A percentile compares a stretch with the other conserved stretches of the same genome.
These are phyloP conservation scores for Megalurothrips usitatus DNA, from an alignment of 2,888 invertebrate genomes.

Conservation along the genomic window DNA sequence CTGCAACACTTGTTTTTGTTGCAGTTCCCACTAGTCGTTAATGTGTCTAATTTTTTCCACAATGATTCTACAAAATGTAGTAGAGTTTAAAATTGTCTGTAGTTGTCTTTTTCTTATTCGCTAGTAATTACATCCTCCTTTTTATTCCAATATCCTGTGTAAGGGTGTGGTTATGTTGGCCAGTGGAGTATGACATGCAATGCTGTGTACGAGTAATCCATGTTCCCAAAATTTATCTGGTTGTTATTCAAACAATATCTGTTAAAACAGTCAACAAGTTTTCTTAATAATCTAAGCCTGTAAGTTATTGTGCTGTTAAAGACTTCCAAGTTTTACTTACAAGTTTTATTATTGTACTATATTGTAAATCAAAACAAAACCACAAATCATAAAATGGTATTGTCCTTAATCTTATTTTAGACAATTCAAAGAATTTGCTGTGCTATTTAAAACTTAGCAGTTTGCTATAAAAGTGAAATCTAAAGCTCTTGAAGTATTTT, in stretches of 20 bases:
- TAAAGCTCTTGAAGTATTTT: background rate
- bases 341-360: slow-evolving; percentile 19
- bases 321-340: slow-evolving; percentile 18
- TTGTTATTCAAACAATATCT: background rate
- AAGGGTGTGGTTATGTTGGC: background rate
- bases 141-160: background rate
- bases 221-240: slow-evolving; percentile 11
- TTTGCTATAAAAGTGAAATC: background rate
- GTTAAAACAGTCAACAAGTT: slow-evolving; percentile 2
- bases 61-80: slow-evolving; percentile 15
- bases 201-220: background rate
- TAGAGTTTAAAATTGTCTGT: slow-evolving; percentile 11
- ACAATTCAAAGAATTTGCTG: background rate
- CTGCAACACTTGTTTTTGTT: background rate
- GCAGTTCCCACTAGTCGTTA: slow-evolving; percentile 14
- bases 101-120: slow-evolving; percentile 21
- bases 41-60: slow-evolving; percentile 19
- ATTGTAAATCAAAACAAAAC: slow-evolving; percentile 19
- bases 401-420: slow-evolving; percentile 9
- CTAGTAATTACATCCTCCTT: slow-evolving; percentile 12
- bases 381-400: slow-evolving; percentile 16
- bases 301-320: slow-evolving; percentile 24
- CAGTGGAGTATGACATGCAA: background rate
- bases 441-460: background rate
- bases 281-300: background rate